A percentile compares a stretch with the other conserved stretches of the same genome.
Conservation (phyloP, 2,113 vertebrate species). For the Oreochromis tanganicae region DNA sequence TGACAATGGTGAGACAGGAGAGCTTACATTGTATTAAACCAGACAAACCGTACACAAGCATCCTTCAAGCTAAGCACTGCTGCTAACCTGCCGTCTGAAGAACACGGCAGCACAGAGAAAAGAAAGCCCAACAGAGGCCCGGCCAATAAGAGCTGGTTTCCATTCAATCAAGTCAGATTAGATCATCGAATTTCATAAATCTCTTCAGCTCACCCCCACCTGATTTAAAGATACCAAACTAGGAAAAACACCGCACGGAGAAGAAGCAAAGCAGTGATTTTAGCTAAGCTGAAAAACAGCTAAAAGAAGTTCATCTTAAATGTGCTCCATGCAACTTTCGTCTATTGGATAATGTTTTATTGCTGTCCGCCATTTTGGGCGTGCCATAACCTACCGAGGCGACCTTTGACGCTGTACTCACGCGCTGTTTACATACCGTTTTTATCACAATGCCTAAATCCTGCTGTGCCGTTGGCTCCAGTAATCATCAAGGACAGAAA, state of each 20-base stretch:
- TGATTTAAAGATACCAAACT: not conserved
- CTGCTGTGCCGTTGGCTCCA: not conserved
- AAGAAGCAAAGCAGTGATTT: not conserved
- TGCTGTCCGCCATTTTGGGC: not conserved
- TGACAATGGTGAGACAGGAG: conserved; percentile 59
- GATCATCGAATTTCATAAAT: not conserved
- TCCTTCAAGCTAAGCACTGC: conserved; percentile 44
- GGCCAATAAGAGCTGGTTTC: not conserved
- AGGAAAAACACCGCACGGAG: not conserved
- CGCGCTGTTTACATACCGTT: not conserved
- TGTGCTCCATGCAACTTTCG: fast-evolving
- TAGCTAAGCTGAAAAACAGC: not conserved
- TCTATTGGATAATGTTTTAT: not conserved
- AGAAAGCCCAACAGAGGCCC: not conserved
- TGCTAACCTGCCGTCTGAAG: not conserved
- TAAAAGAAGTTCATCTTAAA: not conserved
- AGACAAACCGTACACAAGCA: conserved; percentile 52
- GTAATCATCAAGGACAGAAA: not conserved
- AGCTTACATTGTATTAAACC: conserved; percentile 65
- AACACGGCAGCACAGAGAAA: not conserved
- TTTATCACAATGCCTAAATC: not conserved
- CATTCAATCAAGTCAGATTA: not conserved
- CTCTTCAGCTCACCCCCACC: not conserved
- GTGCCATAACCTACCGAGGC: not conserved
- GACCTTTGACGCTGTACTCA: not conserved